A percentile compares a stretch with the other conserved stretches of the same genome.
Evolutionary conservation across 2,797 vertebrate genomes (phyloP).

Genomic region (Phataginus tetradactyla): DNA sequence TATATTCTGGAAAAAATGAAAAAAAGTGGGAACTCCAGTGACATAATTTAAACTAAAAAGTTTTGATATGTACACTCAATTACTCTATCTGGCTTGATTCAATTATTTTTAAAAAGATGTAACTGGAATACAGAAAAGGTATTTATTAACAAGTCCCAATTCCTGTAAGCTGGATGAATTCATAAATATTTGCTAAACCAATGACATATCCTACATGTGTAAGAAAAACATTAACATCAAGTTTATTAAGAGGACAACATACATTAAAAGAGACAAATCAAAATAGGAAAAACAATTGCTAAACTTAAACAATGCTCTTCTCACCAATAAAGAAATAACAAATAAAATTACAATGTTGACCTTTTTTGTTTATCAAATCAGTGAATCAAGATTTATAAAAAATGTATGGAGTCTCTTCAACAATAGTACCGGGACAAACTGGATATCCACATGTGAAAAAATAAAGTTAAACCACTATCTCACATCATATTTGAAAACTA

Average conservation of each 20-base stretch:
- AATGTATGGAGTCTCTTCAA: background rate
- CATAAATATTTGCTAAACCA: conserved; percentile 1
- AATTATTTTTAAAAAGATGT: conserved; percentile 12
- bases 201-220: background rate
- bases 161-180: background rate
- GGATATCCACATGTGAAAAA: background rate
- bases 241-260: background rate
- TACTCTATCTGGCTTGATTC: background rate
- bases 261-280: background rate
- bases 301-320: background rate
- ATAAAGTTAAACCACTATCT: background rate
- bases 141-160: background rate
- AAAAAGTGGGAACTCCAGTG: background rate
- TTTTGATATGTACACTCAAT: conserved; percentile 20
- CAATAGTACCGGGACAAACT: background rate
- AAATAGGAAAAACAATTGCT: conserved; percentile 9
- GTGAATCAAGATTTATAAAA: conserved; percentile 2
- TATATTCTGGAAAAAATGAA: background rate
- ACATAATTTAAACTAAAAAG: conserved; percentile 20
- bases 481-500: conserved; percentile 10
- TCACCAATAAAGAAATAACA: conserved; percentile 26
- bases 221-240: conserved; percentile 47
- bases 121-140: conserved; percentile 11
- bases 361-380: background rate
- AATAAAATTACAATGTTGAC: conserved; percentile 11